Evolutionary conservation across 2,797 vertebrate genomes (phyloP), one percentile per base, ranked within the genome.

Genomic region (Bovichtus diacanthus): DNA sequence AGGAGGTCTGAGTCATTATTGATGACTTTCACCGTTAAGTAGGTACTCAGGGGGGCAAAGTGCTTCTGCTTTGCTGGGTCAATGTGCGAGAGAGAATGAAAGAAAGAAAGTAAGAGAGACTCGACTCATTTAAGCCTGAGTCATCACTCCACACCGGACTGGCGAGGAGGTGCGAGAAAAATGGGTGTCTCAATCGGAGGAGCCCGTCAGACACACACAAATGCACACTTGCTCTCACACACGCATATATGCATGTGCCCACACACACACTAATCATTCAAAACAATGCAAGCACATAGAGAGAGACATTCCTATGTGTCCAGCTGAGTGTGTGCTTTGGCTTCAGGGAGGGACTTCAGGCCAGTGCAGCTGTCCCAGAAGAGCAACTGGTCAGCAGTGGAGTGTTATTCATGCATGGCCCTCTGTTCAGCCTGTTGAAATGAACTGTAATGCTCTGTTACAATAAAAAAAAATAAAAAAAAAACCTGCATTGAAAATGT

Each of bases 161-260:
- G 83, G 81, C 44, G 78, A 88, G 82, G 92, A 93, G 91, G 88
- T 93, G 92, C 25, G 70, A 89, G 79, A 82, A 85, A 88, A 83
- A 87, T 88, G 83, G 83, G 87, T 80, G 91, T 92, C 62, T 92
- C 58, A 83, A 66, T 74, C 43, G 87, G 71, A 90, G 85, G 88
- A 88, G 81, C 55, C 82, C 83, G 88, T 90, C 90, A 90, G 86
- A 87, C 90, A 90, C 76, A 67, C 38, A 11, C 58, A 54, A 25
- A 69, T 41, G 58, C 19, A 65, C 36, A 51, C 66, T 34, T 8
- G 29, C 38, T 53, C 36, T 34, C 61, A 25, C 58, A 65, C 36
- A 77, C 43, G 50, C 50, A 21, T 15, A 9, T n/a, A 47, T 12
- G 10, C 47, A 49, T 12, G 5, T 5, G 49, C 23, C 25, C 31